Percentiles rank a stretch among this genome's conserved stretches.
Conservation (phyloP, 2,888 invertebrate genomes). For the Rhingia rostrata region DNA sequence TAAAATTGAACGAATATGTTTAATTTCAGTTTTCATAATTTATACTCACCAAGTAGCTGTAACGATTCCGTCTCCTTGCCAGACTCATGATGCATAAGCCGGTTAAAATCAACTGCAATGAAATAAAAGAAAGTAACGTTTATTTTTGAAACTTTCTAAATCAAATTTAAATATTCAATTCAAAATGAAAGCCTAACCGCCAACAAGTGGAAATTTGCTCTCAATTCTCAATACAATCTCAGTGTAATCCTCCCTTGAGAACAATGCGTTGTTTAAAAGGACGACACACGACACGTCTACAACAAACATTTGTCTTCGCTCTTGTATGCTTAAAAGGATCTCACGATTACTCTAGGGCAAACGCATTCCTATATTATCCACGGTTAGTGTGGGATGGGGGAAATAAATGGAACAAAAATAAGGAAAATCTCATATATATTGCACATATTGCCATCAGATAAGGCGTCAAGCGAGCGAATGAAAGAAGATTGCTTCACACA, state of each 20-base stretch:
- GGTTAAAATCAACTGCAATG: constrained; percentile 90
- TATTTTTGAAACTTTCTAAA: constrained; percentile 14
- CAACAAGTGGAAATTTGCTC: constrained; percentile 59
- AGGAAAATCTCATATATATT: constrained; percentile 12
- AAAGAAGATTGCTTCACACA: constrained; percentile 40
- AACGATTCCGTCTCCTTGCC: constrained; percentile 91
- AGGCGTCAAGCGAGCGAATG: not conserved
- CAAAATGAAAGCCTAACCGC: constrained; percentile 36
- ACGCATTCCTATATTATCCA: constrained; percentile 62
- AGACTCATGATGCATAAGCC: constrained; percentile 94
- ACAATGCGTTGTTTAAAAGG: constrained; percentile 11
- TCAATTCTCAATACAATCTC: constrained; percentile 47
- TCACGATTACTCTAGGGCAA: constrained; percentile 60
- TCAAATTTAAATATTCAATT: constrained; percentile 30
- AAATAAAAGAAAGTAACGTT: constrained; percentile 30
- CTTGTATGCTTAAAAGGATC: constrained; percentile 23
- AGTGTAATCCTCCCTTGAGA: constrained; percentile 20
- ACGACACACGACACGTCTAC: constrained; percentile 16
- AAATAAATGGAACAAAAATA: constrained; percentile 30
- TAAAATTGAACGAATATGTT: not conserved
- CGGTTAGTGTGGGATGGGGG: constrained; percentile 26
- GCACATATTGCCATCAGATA: constrained; percentile 23
- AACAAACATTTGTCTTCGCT: constrained; percentile 27
- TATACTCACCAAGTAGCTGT: constrained; percentile 93
- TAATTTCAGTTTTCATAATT: not conserved